phyloP scores from a whole-genome alignment of 2,888 invertebrate genomes.

The Pimpla rufipes region DNA sequence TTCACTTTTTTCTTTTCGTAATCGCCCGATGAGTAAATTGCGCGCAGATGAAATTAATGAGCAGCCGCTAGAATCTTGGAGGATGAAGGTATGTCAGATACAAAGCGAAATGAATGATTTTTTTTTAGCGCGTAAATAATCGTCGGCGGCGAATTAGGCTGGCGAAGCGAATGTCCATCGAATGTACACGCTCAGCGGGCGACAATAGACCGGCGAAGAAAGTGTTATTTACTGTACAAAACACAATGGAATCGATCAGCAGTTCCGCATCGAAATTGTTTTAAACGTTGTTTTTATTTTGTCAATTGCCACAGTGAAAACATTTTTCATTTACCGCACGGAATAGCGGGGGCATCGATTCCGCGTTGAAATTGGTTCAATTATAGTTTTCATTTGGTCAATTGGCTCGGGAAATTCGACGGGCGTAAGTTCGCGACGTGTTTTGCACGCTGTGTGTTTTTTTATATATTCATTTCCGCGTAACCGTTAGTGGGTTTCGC shows the following conservation, averaged over 20 bases:
- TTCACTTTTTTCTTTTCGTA: background rate
- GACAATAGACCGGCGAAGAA: background rate
- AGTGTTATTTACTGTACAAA: background rate
- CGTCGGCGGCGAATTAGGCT: conserved; percentile 41
- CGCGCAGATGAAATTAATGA: background rate
- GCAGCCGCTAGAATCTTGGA: background rate
- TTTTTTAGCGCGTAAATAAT: conserved; percentile 32
- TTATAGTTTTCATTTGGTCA: background rate
- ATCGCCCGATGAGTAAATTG: background rate
- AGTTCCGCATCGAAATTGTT: background rate
- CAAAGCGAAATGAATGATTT: background rate
- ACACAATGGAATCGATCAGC: background rate
- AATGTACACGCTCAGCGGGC: conserved; percentile 36
- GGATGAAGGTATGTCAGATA: background rate
- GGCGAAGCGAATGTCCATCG: conserved; percentile 43
- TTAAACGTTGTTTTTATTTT: background rate
- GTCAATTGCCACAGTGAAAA: background rate
- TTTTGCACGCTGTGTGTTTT: conserved; percentile 8
- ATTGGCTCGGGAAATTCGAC: background rate
- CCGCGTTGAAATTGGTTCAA: background rate
- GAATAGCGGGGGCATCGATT: background rate
- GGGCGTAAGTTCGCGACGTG: background rate
- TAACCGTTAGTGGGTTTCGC: conserved; percentile 58
- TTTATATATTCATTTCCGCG: conserved; percentile 51
- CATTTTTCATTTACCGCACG: too few species aligned